Evolutionary conservation across 2,888 invertebrate species (phyloP).

Genomic region (Drosophila hamatofila): DNA sequence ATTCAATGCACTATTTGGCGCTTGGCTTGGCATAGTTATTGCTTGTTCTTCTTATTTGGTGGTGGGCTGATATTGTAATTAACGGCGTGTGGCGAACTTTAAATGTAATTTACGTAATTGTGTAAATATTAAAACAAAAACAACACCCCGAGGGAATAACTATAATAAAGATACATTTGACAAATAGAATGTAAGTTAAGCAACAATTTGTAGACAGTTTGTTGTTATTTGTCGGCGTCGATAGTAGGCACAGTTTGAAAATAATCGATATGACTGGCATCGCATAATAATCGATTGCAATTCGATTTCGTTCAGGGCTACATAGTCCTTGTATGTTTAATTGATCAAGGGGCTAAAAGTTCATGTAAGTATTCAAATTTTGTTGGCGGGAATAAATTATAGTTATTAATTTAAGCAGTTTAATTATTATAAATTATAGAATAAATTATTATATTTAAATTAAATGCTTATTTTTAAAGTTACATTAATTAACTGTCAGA

Average conservation of each 20-base stretch:
- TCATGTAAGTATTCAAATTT: background rate
- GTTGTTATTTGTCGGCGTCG: slow-evolving; percentile 3
- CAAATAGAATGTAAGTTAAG: background rate
- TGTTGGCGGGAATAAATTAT: background rate
- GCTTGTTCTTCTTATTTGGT: background rate
- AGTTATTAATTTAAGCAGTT: background rate
- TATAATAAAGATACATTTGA: slow-evolving; percentile 5
- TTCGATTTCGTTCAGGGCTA: background rate
- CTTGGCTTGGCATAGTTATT: slow-evolving; percentile 29
- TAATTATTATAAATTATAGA: too few species aligned
- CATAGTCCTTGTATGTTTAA: background rate
- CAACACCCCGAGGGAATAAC: background rate
- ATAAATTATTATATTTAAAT: too few species aligned
- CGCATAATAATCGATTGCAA: background rate
- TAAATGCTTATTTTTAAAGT: too few species aligned
- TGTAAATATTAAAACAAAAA: slow-evolving; percentile 26
- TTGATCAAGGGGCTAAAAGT: background rate
- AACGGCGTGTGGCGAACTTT: background rate
- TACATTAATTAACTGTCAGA: background rate
- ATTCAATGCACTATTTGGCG: slow-evolving; percentile 14
- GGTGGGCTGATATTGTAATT: background rate
- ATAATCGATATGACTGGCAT: background rate
- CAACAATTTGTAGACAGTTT: slow-evolving; percentile 9
- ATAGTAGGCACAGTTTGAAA: background rate
- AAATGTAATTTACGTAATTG: slow-evolving; percentile 5